phyloP scores from a whole-genome alignment of 2,113 vertebrate genomes.

The Riparia riparia region DNA sequence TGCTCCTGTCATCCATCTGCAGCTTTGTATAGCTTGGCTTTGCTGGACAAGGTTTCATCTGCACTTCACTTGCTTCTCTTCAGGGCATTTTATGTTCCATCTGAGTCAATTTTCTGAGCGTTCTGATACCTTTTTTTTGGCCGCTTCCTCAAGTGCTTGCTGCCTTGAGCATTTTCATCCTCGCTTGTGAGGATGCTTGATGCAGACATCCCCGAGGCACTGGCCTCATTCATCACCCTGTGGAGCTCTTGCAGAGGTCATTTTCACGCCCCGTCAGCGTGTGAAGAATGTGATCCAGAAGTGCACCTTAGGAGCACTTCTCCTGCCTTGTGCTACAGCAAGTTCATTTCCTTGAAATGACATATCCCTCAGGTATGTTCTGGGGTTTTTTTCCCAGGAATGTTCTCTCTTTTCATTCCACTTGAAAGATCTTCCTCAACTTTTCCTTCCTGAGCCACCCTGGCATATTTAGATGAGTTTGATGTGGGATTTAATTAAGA shows the following conservation, averaged over 20 bases:
- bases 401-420: not conserved
- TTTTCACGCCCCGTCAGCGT: not conserved
- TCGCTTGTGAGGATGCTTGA: not conserved
- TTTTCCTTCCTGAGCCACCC: not conserved
- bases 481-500: not conserved
- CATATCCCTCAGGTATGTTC: not conserved
- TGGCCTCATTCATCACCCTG: not conserved
- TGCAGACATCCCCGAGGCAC: not conserved
- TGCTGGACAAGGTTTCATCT: conserved; percentile 1
- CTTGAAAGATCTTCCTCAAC: not conserved
- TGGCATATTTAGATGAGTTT: not conserved
- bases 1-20: conserved; percentile 12
- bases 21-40: not conserved
- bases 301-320: not conserved
- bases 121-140: not conserved
- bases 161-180: conserved; percentile 1
- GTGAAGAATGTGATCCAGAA: not conserved
- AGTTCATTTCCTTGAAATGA: conserved; percentile 3
- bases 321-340: not conserved
- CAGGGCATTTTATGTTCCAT: conserved; percentile 29
- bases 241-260: conserved; percentile 10
- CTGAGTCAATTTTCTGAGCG: not conserved
- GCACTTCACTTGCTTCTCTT: not conserved
- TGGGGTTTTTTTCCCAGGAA: not conserved
- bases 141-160: not conserved